These are phyloP conservation scores for Onychostoma macrolepis DNA, from an alignment of 2,113 vertebrate species.

Conservation along the genomic window DNA sequence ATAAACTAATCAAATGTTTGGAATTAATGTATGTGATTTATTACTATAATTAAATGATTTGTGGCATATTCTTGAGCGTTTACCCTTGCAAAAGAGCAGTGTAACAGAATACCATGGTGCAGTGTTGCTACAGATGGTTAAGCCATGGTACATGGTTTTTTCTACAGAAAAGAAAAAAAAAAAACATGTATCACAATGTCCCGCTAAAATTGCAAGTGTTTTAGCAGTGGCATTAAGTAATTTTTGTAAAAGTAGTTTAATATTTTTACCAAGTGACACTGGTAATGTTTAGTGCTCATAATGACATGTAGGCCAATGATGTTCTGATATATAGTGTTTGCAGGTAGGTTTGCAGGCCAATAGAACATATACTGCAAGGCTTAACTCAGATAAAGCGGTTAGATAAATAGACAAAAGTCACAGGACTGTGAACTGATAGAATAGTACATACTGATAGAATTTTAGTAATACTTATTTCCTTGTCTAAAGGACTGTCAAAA, in stretches of 20 bases:
- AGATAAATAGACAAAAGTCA: background rate
- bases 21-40: background rate
- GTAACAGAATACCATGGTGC: background rate
- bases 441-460: background rate
- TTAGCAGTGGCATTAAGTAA: too few relatives aligned
- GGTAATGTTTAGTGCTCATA: background rate
- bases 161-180: background rate
- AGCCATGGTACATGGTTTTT: background rate
- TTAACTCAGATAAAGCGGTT: background rate
- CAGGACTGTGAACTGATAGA: background rate
- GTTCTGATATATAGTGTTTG: background rate
- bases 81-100: background rate
- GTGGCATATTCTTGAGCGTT: background rate
- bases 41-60: background rate
- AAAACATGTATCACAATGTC: too few relatives aligned
- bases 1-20: background rate
- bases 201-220: too few relatives aligned
- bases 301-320: background rate
- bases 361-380: background rate
- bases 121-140: background rate
- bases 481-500: background rate
- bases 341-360: background rate
- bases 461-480: background rate
- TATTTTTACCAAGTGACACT: background rate
- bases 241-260: too few relatives aligned